Percentiles rank a stretch among this genome's conserved stretches.
These are phyloP conservation scores for Pseudomyrmex sp. DNA, from an alignment of 1,140 invertebrate species.

Conservation along the genomic window DNA sequence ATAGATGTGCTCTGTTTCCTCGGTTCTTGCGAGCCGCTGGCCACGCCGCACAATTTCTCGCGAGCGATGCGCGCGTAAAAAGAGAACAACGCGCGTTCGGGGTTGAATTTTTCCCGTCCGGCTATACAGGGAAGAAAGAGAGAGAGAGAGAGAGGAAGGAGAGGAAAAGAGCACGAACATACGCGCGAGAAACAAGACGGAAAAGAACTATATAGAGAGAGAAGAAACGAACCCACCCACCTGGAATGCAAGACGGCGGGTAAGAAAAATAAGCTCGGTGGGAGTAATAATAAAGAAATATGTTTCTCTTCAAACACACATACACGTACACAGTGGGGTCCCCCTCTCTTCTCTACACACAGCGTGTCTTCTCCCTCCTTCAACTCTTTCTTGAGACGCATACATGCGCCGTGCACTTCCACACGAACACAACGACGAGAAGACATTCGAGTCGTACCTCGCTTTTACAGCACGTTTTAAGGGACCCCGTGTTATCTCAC, in stretches of 20 bases:
- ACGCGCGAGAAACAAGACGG: background rate
- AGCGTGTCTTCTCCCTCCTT: slow-evolving; percentile 34
- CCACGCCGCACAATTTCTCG: slow-evolving; percentile 55
- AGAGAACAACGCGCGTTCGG: slow-evolving; percentile 66
- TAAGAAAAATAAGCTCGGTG: slow-evolving; percentile 85
- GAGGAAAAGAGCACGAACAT: slow-evolving; percentile 7
- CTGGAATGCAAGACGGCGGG: slow-evolving; percentile 82
- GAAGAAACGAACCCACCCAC: slow-evolving; percentile 72
- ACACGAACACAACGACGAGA: slow-evolving; percentile 4
- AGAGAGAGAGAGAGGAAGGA: slow-evolving; percentile 25
- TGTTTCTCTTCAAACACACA: slow-evolving; percentile 83
- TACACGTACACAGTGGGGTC: slow-evolving; percentile 56
- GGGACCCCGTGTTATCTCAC: slow-evolving; percentile 75
- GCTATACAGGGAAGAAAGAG: background rate
- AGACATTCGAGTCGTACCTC: slow-evolving; percentile 51
- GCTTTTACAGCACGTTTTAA: slow-evolving; percentile 70
- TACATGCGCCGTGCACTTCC: slow-evolving; percentile 16
- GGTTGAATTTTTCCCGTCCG: slow-evolving; percentile 66
- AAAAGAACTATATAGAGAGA: background rate
- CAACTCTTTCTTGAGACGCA: slow-evolving; percentile 57
- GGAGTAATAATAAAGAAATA: slow-evolving; percentile 86
- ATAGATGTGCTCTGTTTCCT: slow-evolving; percentile 55
- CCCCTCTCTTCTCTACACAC: slow-evolving; percentile 21
- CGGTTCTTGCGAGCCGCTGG: slow-evolving; percentile 41
- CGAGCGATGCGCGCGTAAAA: slow-evolving; percentile 62